A percentile compares a stretch with the other conserved stretches of the same genome.
Evolutionary conservation across 2,888 invertebrate species (phyloP).

Genomic region (Pristionchus exspectatus): DNA sequence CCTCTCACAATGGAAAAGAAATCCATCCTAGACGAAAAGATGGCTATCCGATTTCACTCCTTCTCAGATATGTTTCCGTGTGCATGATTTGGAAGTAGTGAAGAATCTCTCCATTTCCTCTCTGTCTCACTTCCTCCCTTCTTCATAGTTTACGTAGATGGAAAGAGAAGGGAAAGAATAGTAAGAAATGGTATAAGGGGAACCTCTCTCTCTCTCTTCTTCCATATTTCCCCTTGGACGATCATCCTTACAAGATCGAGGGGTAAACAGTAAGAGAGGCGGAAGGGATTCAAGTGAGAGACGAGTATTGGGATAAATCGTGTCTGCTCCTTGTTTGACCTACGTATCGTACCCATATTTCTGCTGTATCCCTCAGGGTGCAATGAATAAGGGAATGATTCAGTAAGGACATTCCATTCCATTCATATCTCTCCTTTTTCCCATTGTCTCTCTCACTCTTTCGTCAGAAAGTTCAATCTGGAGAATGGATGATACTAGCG

Average conservation of each 20-base stretch:
- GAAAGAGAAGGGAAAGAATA: conserved; percentile 25
- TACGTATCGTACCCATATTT: not conserved
- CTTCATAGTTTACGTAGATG: conserved; percentile 28
- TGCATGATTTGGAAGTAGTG: conserved; percentile 24
- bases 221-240: conserved; percentile 43
- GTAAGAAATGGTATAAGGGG: conserved; percentile 30
- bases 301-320: not conserved
- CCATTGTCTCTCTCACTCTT: not conserved
- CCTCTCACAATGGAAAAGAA: conserved; percentile 5
- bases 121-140: conserved; percentile 16
- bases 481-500: conserved; percentile 30
- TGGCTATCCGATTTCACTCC: conserved; percentile 21
- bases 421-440: not conserved
- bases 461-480: conserved; percentile 15
- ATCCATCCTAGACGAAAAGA: not conserved
- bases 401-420: conserved; percentile 28
- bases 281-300: conserved; percentile 20
- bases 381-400: conserved; percentile 31
- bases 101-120: not conserved
- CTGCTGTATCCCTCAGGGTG: not conserved
- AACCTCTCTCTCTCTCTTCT: conserved; percentile 21
- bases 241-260: conserved; percentile 26
- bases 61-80: conserved; percentile 14
- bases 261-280: conserved; percentile 41
- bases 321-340: not conserved